Evolutionary conservation across 2,113 vertebrate genomes (phyloP), one percentile per base, ranked within the genome.

Genomic region (Oreochromis niloticus): DNA sequence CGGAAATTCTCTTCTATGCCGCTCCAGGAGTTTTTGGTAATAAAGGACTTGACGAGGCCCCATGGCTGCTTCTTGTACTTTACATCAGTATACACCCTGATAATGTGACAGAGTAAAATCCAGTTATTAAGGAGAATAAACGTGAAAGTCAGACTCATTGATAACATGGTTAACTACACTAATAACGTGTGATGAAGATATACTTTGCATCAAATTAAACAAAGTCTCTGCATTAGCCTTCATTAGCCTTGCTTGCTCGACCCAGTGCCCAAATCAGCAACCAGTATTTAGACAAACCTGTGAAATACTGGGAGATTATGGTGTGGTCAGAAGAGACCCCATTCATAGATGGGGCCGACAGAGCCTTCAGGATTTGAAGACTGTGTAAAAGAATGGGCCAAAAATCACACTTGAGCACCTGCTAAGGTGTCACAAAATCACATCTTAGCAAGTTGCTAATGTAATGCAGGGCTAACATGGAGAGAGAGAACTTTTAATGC

Each of bases 11-110:
- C 97, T 55, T 98, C 97, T 84, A 99, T 93, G 34, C 97, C 97
- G 78, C 98, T 96, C 98, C 98, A 99, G n/a, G 98, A 98, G 95
- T 98, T 98, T 95, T 98, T 99, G 85, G 98, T 97, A 2, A 99
- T 99, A 92, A 99, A 97, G 84, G 98, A 97, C 93, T 98, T 99
- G 79, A 99, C 85, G 90, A 98, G 94, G 22, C 98, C 97, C 98
- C 98, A 99, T 0, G 99, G 98, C 75, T 99, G 98, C 93, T 99
- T 99, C 92, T 95, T 98, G 87, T 99, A 99, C 86, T 97, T 98
- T 83, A 99, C 95, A 90, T 99, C 98, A 9, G 97, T 97, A 59
- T 97, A 98, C 85, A 99, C 95, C 94, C 98, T 99, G 55, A n/a
- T 10, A 75, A 61, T 5, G 85, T 6, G 82, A 68, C 3, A 52